Evolutionary conservation across 2,797 vertebrate genomes (phyloP).

Genomic region (Melanogrammus aeglefinus): DNA sequence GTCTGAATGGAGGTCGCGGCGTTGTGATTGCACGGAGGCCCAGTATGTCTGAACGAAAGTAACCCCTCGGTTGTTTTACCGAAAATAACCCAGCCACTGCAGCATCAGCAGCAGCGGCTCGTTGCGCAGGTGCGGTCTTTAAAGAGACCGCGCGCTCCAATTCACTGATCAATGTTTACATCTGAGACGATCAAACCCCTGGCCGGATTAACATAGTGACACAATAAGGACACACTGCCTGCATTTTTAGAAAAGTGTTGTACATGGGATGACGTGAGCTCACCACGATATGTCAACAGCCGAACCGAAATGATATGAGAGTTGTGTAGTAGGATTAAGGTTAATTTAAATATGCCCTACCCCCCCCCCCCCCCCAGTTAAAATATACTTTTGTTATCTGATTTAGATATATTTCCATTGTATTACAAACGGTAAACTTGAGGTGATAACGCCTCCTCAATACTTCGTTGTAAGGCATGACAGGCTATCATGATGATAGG

Average conservation of each 20-base stretch:
- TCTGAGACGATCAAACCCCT: conserved; percentile 1
- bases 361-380: background rate
- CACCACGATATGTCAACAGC: too few species aligned
- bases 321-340: background rate
- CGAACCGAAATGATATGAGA: background rate
- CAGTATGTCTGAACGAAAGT: conserved; percentile 76
- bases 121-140: conserved; percentile 77
- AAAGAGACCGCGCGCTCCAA: conserved; percentile 66
- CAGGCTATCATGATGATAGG: background rate
- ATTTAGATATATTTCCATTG: background rate
- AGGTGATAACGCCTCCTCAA: background rate
- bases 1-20: conserved; percentile 27
- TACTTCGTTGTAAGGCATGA: background rate
- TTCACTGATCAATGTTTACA: conserved; percentile 42
- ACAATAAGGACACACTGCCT: background rate
- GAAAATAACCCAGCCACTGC: conserved; percentile 83
- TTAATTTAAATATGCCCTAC: background rate
- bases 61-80: conserved; percentile 76
- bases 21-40: conserved; percentile 67
- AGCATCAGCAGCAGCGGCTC: conserved; percentile 71
- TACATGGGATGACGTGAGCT: background rate
- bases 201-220: background rate
- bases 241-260: background rate
- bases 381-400: background rate
- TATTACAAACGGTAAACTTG: background rate